Evolutionary conservation across 2,888 invertebrate species (phyloP).

Genomic region (Aquatica leii): DNA sequence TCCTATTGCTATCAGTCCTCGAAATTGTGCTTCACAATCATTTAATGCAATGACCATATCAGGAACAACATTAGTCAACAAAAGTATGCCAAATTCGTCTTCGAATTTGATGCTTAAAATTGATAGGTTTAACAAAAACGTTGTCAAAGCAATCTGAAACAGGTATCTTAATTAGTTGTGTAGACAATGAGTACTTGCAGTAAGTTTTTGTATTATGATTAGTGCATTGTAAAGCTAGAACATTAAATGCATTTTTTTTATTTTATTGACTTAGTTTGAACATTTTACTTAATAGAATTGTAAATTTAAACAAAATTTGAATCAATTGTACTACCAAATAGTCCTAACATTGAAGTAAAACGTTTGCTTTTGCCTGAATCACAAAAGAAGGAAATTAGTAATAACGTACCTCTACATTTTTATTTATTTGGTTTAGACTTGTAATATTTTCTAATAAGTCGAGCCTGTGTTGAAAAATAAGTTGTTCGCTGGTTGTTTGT

Average conservation of each 20-base stretch:
- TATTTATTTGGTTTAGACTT: constrained; percentile 65
- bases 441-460: constrained; percentile 65
- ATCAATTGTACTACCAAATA: too few relatives aligned
- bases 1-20: constrained; percentile 79
- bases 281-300: too few relatives aligned
- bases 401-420: constrained; percentile 69
- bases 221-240: background rate
- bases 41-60: constrained; percentile 65
- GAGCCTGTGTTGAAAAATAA: constrained; percentile 67
- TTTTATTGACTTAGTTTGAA: too few relatives aligned
- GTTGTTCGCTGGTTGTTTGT: constrained; percentile 71
- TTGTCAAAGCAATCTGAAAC: constrained; percentile 78
- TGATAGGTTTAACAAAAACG: constrained; percentile 76
- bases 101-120: constrained; percentile 68
- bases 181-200: too few relatives aligned
- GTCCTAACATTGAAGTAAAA: too few relatives aligned
- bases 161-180: too few relatives aligned
- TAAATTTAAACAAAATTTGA: too few relatives aligned
- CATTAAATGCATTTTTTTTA: too few relatives aligned
- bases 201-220: too few relatives aligned
- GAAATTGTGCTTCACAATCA: constrained; percentile 79
- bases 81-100: constrained; percentile 62
- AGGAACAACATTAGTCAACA: constrained; percentile 65
- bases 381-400: constrained; percentile 3
- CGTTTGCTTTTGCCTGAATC: too few relatives aligned